A percentile compares a stretch with the other conserved stretches of the same genome.
Conservation (phyloP, 2,113 vertebrate species). For the Ochotona princeps region DNA sequence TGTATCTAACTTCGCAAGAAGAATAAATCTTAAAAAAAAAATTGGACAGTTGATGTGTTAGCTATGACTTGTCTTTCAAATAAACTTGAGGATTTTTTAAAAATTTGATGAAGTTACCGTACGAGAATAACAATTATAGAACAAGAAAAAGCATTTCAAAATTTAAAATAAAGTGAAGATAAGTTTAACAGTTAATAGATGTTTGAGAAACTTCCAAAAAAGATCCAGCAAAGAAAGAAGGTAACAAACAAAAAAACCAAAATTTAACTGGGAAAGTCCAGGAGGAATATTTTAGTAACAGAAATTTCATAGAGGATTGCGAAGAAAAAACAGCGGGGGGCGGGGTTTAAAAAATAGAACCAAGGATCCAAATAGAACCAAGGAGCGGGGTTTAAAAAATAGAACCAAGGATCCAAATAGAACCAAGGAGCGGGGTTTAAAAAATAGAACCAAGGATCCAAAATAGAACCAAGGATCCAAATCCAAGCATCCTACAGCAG, state of each 20-base stretch:
- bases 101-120: constrained; percentile 11
- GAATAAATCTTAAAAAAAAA: too few relatives aligned
- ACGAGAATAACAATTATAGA: not conserved
- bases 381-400: too few relatives aligned
- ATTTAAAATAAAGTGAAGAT: constrained; percentile 16
- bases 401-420: too few relatives aligned
- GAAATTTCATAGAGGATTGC: not conserved
- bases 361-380: too few relatives aligned
- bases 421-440: too few relatives aligned
- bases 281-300: not conserved
- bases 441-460: too few relatives aligned
- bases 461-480: constrained; percentile 8
- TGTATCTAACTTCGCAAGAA: too few relatives aligned
- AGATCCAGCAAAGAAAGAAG: too few relatives aligned
- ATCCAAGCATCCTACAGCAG: not conserved
- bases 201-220: not conserved
- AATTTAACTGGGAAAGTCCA: not conserved
- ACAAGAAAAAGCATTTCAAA: constrained; percentile 19
- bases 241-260: not conserved
- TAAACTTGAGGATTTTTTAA: not conserved
- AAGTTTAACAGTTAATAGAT: not conserved
- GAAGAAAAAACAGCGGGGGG: too few relatives aligned
- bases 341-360: too few relatives aligned
- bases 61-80: not conserved
- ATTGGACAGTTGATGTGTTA: too few relatives aligned